phyloP scores from a whole-genome alignment of 2,113 vertebrate species.

The Lates calcarifer region DNA sequence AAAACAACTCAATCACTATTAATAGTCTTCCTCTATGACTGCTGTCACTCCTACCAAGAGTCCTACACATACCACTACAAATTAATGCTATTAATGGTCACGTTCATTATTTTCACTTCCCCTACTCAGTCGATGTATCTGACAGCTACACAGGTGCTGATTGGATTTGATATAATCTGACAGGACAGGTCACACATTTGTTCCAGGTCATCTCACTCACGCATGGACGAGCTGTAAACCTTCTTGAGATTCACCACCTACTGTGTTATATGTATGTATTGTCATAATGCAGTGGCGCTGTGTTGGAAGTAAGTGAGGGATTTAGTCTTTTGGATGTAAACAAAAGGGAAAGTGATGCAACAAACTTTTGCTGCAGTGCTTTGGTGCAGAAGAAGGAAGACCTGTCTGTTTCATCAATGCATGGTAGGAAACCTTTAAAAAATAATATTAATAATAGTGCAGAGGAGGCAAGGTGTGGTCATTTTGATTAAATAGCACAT shows the following conservation, averaged over 20 bases:
- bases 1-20: too few species aligned
- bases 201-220: conserved; percentile 39
- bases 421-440: conserved; percentile 49
- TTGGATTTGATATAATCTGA: conserved; percentile 78
- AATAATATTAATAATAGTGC: not conserved
- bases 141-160: conserved; percentile 39
- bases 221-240: conserved; percentile 9
- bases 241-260: not conserved
- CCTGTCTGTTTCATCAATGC: conserved; percentile 20
- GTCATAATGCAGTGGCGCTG: not conserved
- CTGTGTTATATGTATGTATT: not conserved
- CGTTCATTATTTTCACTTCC: not conserved
- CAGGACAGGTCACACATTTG: conserved; percentile 54
- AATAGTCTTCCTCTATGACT: too few species aligned
- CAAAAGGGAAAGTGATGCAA: conserved; percentile 24
- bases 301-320: not conserved
- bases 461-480: not conserved
- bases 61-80: not conserved
- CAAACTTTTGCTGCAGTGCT: rapidly evolving
- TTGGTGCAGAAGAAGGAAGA: conserved; percentile 9
- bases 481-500: too few species aligned
- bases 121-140: not conserved
- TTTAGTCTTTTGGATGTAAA: not conserved
- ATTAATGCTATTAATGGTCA: not conserved
- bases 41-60: too few species aligned